These are phyloP conservation scores for Idaea biselata DNA, from an alignment of 2,888 invertebrate genomes.

Conservation along the genomic window DNA sequence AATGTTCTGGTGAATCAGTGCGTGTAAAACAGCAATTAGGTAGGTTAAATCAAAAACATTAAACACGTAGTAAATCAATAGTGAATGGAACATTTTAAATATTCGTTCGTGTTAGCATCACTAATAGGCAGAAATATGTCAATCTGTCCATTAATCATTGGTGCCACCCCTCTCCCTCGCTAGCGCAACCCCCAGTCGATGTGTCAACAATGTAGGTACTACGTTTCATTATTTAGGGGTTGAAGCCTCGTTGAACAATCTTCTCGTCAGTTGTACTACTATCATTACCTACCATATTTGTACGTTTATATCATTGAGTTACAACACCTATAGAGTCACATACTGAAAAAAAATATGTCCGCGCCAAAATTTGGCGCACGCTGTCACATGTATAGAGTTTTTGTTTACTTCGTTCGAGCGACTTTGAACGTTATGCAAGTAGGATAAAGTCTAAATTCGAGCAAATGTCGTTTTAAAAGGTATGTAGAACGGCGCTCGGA, in stretches of 20 bases:
- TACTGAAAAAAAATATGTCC: no score
- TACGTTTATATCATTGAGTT: no score
- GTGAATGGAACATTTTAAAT: conserved; percentile 33
- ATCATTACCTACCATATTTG: background rate
- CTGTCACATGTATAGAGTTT: no score
- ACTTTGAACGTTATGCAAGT: no score
- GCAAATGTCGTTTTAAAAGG: no score
- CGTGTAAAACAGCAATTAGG: background rate
- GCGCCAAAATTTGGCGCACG: no score
- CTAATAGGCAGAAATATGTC: conserved; percentile 60
- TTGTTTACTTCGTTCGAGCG: no score
- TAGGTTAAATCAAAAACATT: background rate
- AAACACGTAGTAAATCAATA: conserved; percentile 5
- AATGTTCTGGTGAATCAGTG: background rate
- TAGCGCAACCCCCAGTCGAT: conserved; percentile 33
- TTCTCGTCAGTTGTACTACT: conserved; percentile 29
- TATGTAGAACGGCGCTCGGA: no score
- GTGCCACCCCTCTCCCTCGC: conserved; percentile 30
- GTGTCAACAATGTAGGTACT: conserved; percentile 63
- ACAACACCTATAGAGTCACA: no score
- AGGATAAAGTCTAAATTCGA: no score
- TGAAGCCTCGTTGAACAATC: conserved; percentile 36
- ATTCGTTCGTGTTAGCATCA: conserved; percentile 35
- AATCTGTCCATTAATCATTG: conserved; percentile 68
- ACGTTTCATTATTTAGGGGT: conserved; percentile 59